Conservation (phyloP, 2,888 invertebrate genomes). For the Gymnosoma rotundatum region DNA sequence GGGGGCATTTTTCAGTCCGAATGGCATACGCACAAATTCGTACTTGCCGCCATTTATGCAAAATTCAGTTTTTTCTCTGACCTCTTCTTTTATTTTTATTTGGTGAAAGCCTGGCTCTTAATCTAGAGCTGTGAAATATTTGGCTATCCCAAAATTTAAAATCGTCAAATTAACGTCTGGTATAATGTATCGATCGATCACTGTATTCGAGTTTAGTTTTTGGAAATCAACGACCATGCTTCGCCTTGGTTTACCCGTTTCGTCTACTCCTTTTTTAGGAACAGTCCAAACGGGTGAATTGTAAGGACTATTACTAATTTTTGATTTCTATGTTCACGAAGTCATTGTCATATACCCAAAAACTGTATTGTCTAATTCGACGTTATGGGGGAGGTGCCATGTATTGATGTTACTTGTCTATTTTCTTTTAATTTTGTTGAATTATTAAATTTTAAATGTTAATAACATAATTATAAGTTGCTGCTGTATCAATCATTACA, state of each 20-base stretch:
- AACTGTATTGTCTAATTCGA: too few relatives aligned
- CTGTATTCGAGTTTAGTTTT: slow-evolving; percentile 37
- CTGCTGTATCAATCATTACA: too few relatives aligned
- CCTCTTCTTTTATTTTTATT: too few relatives aligned
- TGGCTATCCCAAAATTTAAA: slow-evolving; percentile 5
- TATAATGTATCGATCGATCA: slow-evolving; percentile 31
- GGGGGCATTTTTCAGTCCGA: too few relatives aligned
- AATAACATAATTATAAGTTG: too few relatives aligned
- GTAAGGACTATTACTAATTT: slow-evolving; percentile 48
- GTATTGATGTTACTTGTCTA: too few relatives aligned
- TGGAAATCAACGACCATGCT: slow-evolving; percentile 50
- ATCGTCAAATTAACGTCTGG: slow-evolving; percentile 27
- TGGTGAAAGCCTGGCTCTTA: too few relatives aligned
- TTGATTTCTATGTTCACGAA: slow-evolving; percentile 15
- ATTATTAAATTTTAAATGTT: too few relatives aligned
- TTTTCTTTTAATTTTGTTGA: too few relatives aligned
- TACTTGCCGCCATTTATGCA: too few relatives aligned
- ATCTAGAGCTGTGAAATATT: slow-evolving; percentile 6
- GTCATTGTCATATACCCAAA: not conserved
- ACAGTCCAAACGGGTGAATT: slow-evolving; percentile 56
- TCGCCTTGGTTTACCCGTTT: slow-evolving; percentile 24
- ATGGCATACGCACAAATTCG: too few relatives aligned
- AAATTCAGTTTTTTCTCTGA: not conserved
- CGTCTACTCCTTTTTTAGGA: slow-evolving; percentile 47
- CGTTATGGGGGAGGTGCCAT: too few relatives aligned